Evolutionary conservation across 1,140 invertebrate genomes (phyloP).

Genomic region (Dendrolimus punctatus): DNA sequence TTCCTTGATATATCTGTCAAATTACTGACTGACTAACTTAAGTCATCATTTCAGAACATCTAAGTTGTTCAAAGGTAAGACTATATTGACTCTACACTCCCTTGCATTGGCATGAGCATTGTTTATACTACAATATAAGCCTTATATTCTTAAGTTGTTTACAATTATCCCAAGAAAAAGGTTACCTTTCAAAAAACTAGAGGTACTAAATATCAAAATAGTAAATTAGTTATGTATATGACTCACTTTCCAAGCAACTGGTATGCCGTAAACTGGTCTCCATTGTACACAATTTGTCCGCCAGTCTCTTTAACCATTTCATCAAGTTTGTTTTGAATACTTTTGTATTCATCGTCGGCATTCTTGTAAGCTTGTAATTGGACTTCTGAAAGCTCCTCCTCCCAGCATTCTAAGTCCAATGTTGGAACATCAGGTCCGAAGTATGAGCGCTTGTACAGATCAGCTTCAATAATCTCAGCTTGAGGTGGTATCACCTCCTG

Average conservation of each 20-base stretch:
- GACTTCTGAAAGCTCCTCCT: slow-evolving; percentile 77
- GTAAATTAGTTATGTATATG: not conserved
- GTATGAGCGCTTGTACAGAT: slow-evolving; percentile 61
- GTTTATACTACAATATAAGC: no score
- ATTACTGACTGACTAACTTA: no score
- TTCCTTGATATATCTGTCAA: no score
- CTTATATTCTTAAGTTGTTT: no score
- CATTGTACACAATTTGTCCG: slow-evolving; percentile 75
- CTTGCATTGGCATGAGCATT: no score
- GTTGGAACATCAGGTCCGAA: slow-evolving; percentile 70
- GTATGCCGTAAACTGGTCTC: slow-evolving; percentile 74
- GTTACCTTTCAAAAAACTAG: no score
- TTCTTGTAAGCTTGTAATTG: slow-evolving; percentile 73
- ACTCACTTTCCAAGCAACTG: slow-evolving; percentile 72
- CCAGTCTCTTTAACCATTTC: slow-evolving; percentile 72
- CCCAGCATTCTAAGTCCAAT: slow-evolving; percentile 77
- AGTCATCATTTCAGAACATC: no score
- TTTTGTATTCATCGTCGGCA: slow-evolving; percentile 75
- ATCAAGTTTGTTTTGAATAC: slow-evolving; percentile 73
- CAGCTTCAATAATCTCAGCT: slow-evolving; percentile 62
- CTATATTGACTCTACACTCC: no score
- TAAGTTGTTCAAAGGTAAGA: no score
- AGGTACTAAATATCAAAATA: not conserved
- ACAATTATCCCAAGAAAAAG: no score
- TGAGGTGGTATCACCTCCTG: slow-evolving; percentile 43